phyloP scores from a whole-genome alignment of 1,140 invertebrate species.

The Drosophila kanapiae region DNA sequence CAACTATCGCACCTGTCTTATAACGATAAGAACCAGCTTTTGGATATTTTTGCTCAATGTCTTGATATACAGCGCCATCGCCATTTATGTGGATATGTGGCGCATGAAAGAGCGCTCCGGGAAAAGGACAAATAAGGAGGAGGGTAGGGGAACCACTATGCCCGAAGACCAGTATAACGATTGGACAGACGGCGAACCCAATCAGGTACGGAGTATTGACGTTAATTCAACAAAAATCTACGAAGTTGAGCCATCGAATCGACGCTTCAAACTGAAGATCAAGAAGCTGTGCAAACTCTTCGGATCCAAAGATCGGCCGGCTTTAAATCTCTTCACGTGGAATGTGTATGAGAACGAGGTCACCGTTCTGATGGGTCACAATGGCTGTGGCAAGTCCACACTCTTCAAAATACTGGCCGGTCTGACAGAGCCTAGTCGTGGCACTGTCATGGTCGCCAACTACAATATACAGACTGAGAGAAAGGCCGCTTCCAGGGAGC shows the following conservation, averaged over 20 bases:
- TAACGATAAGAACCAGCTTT: conserved; percentile 16
- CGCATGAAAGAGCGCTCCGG: conserved; percentile 32
- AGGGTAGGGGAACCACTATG: not conserved
- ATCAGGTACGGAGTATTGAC: conserved; percentile 31
- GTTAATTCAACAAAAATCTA: conserved; percentile 71
- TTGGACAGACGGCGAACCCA: conserved; percentile 14
- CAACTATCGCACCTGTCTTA: not conserved
- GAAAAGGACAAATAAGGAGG: conserved; percentile 14
- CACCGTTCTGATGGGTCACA: conserved; percentile 92
- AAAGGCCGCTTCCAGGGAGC: conserved; percentile 42
- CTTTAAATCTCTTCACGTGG: conserved; percentile 87
- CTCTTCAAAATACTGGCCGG: conserved; percentile 92
- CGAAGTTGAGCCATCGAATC: conserved; percentile 69
- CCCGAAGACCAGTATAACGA: conserved; percentile 39
- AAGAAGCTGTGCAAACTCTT: conserved; percentile 73
- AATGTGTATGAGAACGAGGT: conserved; percentile 87
- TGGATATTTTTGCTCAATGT: conserved; percentile 28
- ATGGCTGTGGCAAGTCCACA: conserved; percentile 94
- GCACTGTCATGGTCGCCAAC: conserved; percentile 90
- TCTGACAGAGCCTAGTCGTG: conserved; percentile 89
- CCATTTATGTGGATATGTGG: conserved; percentile 65
- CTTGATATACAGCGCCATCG: conserved; percentile 19
- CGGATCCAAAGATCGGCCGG: conserved; percentile 85
- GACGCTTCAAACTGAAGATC: conserved; percentile 67
- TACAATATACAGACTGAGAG: conserved; percentile 86